Conservation (phyloP, 2,888 invertebrate genomes). For the Platycnemis pennipes region DNA sequence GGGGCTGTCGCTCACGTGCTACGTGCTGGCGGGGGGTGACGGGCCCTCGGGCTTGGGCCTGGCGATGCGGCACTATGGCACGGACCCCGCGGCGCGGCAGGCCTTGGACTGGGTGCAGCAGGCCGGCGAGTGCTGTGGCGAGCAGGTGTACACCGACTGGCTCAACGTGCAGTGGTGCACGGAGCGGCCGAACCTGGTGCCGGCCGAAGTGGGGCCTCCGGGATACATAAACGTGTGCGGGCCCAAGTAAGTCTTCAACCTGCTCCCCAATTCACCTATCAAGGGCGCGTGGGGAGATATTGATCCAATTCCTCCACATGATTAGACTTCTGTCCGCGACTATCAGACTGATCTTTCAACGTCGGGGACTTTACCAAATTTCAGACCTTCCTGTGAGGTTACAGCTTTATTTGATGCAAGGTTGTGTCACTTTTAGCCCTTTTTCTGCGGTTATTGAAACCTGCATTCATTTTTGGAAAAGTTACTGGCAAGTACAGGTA, state of each 20-base stretch:
- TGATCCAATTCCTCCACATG: too few relatives aligned
- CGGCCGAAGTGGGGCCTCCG: background rate
- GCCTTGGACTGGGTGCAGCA: constrained; percentile 54
- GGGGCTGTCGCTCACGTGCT: constrained; percentile 35
- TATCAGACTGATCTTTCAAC: too few relatives aligned
- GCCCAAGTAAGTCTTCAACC: background rate
- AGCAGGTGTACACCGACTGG: constrained; percentile 42
- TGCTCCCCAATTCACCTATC: too few relatives aligned
- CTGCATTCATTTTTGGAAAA: too few relatives aligned
- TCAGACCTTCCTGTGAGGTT: too few relatives aligned
- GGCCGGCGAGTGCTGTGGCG: constrained; percentile 33
- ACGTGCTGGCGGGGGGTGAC: background rate
- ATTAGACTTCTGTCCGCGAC: too few relatives aligned
- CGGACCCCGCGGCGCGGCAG: background rate
- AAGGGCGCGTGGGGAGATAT: too few relatives aligned
- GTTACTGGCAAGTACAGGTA: too few relatives aligned
- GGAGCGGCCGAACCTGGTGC: background rate
- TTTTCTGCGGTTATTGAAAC: too few relatives aligned
- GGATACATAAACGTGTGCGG: constrained; percentile 4
- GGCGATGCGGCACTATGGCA: background rate
- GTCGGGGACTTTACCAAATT: too few relatives aligned
- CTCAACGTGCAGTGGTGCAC: constrained; percentile 46
- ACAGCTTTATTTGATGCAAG: too few relatives aligned
- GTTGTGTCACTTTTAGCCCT: too few relatives aligned
- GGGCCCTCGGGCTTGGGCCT: background rate